Conservation (phyloP, 2,797 vertebrate genomes). For the Urophycis tenuis region DNA sequence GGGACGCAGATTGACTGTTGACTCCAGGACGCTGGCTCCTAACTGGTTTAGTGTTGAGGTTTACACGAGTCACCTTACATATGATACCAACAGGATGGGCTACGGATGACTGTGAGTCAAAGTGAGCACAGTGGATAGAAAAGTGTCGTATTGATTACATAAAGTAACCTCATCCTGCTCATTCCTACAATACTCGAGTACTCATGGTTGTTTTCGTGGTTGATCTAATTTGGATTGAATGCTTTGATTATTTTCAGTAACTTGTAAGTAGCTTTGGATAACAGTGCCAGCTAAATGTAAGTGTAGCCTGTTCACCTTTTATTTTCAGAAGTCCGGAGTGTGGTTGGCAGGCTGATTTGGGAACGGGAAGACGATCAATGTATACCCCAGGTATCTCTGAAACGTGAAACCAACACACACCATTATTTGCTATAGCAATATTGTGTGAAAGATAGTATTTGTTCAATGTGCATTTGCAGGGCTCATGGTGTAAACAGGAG, state of each 20-base stretch:
- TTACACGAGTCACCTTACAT: background rate
- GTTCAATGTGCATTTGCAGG: background rate
- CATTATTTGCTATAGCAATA: background rate
- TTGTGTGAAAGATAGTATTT: background rate
- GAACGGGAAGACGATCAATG: slow-evolving; percentile 63
- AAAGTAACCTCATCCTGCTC: background rate
- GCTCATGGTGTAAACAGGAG: background rate
- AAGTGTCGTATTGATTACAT: background rate
- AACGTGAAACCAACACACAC: background rate
- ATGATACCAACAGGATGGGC: background rate
- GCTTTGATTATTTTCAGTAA: background rate
- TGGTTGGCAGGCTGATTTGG: slow-evolving; percentile 84
- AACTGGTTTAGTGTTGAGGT: background rate
- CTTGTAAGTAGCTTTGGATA: background rate
- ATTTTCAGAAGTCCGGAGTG: slow-evolving; percentile 77
- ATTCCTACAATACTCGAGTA: background rate
- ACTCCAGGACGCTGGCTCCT: background rate
- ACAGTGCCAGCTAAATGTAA: background rate
- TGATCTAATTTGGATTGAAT: background rate
- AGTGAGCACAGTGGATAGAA: slow-evolving; percentile 2
- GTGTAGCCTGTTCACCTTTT: slow-evolving; percentile 10
- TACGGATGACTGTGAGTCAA: background rate
- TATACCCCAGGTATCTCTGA: slow-evolving; percentile 50
- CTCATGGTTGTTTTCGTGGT: background rate
- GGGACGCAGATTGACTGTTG: no score